Percentiles rank a stretch among this genome's conserved stretches.
Evolutionary conservation across 2,888 invertebrate genomes (phyloP).

Genomic region (Homarus gammarus): DNA sequence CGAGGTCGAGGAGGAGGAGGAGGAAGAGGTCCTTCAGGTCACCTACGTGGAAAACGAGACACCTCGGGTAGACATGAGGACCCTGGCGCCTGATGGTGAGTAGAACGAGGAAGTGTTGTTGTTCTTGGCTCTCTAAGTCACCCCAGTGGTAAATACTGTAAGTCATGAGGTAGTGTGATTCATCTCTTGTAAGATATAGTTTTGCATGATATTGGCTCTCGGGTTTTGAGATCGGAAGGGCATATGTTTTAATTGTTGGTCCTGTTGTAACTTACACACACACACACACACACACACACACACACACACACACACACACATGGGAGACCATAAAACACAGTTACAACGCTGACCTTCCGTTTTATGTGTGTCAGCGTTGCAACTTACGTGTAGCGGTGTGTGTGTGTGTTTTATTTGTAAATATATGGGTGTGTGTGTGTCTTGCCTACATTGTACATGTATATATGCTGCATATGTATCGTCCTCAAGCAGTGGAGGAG

Average conservation of each 20-base stretch:
- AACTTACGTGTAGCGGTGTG: not conserved
- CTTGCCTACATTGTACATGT: not conserved
- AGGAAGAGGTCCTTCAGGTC: conserved; percentile 56
- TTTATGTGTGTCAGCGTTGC: not conserved
- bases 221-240: no score
- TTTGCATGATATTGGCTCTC: no score
- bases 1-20: conserved; percentile 50
- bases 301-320: conserved; percentile 20
- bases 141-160: no score
- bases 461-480: conserved; percentile 11
- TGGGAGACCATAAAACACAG: not conserved
- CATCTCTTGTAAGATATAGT: no score
- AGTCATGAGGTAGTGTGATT: not conserved
- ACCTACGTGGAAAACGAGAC: conserved; percentile 52
- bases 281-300: conserved; percentile 10
- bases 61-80: conserved; percentile 10
- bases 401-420: conserved; percentile 18
- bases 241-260: no score
- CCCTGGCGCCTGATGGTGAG: conserved; percentile 22
- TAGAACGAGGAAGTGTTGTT: not conserved
- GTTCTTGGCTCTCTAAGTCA: no score
- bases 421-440: conserved; percentile 17
- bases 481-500: conserved; percentile 16
- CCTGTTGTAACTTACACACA: not conserved
- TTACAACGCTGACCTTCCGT: not conserved